A percentile compares a stretch with the other conserved stretches of the same genome.
These are phyloP conservation scores for Loripinus fragilis DNA, from an alignment of 2,888 invertebrate species.

Conservation along the genomic window DNA sequence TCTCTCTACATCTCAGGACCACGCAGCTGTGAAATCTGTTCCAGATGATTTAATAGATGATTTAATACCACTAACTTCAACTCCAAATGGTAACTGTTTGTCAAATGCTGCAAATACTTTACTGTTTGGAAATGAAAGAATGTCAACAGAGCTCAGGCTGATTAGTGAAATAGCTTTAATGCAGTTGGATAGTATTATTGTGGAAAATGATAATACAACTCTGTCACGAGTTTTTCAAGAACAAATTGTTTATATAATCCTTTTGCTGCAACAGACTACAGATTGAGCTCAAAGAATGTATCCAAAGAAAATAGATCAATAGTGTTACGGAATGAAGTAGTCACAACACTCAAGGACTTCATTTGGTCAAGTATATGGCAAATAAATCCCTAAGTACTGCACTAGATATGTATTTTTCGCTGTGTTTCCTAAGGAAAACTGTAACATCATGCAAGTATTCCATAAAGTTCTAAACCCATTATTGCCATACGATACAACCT, in stretches of 20 bases:
- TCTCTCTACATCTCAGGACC: neutral
- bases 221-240: neutral
- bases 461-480: neutral
- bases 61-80: neutral
- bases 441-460: neutral
- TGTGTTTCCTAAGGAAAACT: neutral
- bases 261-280: neutral
- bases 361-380: constrained; percentile 3
- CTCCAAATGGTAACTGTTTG: constrained; percentile 1
- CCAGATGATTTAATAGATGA: neutral
- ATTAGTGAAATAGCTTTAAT: neutral
- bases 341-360: neutral
- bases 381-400: neutral
- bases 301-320: neutral
- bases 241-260: neutral
- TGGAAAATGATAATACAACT: neutral
- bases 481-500: neutral
- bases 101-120: neutral
- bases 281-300: neutral
- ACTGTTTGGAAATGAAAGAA: neutral
- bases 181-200: neutral
- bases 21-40: neutral
- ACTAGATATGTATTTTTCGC: neutral
- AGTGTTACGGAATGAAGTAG: neutral
- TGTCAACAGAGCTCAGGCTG: neutral